Evolutionary conservation across 2,797 vertebrate species (phyloP), one percentile per base, ranked within the genome.

Genomic region (Cryptoblepharus egeriae): DNA sequence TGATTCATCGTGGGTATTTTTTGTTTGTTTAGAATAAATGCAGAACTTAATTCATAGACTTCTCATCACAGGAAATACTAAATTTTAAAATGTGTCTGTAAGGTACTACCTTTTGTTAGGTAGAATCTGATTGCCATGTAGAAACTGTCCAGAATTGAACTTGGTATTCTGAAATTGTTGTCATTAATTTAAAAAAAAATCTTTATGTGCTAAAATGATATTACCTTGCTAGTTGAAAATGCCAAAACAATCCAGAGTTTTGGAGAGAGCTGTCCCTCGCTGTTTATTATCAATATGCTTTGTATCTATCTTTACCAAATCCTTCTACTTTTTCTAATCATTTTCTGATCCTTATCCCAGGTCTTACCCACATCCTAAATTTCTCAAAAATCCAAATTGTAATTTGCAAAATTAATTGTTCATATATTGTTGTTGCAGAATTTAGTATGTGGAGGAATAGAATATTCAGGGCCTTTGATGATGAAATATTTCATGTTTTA

Each of bases 91-190:
- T 52, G 32, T 75, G 67, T 67, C 3, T 67, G 30, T 68, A 52
- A 11, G n/a, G n/a, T 10, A 42, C n/a, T n/a, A n/a, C n/a, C n/a
- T n/a, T 22, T 39, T 65, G 1, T 20, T 70, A 18, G 37, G 13
- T 52, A 85, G 83, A 83, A 26, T 68, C 49, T 57, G 24, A 45
- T 78, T 10, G 35, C 16, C n/a, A 16, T 77, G 75, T 24, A 35
- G 49, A 78, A 68, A 11, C 42, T 77, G 32, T 6, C 45, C 69
- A 24, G 64, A 13, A 28, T 26, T 7, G n/a, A 35, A 35, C 35
- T 52, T 64, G 30, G 22, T 11, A 52, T n/a, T 26, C 35, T 58
- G 49, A 35, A 28, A n/a, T 69, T 11, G 6, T 15, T 7, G 35
- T 0, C 26, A 39, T 39, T 30, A 28, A n/a, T 39, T 52, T 65